A percentile compares a stretch with the other conserved stretches of the same genome.
phyloP scores from a whole-genome alignment of 2,888 invertebrate genomes.

The Eledone cirrhosa region DNA sequence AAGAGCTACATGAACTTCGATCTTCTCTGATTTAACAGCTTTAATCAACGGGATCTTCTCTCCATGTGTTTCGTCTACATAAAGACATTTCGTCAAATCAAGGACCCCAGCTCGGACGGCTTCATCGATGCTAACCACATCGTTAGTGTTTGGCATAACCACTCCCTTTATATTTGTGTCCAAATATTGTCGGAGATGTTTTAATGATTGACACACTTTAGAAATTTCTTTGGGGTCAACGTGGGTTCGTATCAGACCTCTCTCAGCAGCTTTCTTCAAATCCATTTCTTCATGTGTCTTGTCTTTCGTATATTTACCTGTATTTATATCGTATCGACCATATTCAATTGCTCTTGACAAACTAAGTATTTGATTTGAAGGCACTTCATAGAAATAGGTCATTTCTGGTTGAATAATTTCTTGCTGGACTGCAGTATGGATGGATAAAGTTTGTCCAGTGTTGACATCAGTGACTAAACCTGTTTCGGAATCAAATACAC shows the following conservation, averaged over 20 bases:
- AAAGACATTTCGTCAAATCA: conserved; percentile 50
- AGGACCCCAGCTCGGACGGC: conserved; percentile 54
- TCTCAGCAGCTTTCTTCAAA: conserved; percentile 88
- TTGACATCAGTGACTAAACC: conserved; percentile 67
- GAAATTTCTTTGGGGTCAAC: conserved; percentile 50
- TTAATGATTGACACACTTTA: conserved; percentile 50
- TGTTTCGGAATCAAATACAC: conserved; percentile 68
- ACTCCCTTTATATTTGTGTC: conserved; percentile 76
- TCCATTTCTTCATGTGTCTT: conserved; percentile 86
- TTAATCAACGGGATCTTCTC: conserved; percentile 50
- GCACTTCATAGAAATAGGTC: conserved; percentile 54
- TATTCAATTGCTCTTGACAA: conserved; percentile 53
- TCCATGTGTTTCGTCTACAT: conserved; percentile 45
- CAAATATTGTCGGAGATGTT: conserved; percentile 49
- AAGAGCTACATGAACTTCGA: conserved; percentile 50
- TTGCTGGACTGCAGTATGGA: conserved; percentile 61
- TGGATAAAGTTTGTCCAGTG: conserved; percentile 63
- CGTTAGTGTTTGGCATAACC: conserved; percentile 80
- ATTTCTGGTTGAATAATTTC: conserved; percentile 55
- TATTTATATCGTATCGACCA: conserved; percentile 54
- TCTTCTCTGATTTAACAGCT: conserved; percentile 53
- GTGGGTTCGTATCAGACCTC: conserved; percentile 79
- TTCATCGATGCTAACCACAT: conserved; percentile 73
- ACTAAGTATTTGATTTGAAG: conserved; percentile 49
- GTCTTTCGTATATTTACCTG: conserved; percentile 65